phyloP scores from a whole-genome alignment of 2,113 vertebrate species.

The Felis chaus region DNA sequence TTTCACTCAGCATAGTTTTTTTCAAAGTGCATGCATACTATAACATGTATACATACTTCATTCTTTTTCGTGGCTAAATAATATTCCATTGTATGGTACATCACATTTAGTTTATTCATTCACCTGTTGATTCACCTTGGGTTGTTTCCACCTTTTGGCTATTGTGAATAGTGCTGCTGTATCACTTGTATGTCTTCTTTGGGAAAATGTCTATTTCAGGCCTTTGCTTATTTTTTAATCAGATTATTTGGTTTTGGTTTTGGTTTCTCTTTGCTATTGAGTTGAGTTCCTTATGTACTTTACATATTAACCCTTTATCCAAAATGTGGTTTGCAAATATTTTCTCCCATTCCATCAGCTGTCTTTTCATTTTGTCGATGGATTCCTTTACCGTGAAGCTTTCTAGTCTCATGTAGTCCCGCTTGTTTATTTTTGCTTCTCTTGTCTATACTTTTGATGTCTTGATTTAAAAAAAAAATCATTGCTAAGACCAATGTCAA shows the following conservation, averaged over 20 bases:
- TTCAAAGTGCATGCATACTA: neutral
- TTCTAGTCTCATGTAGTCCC: neutral
- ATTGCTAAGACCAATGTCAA: neutral
- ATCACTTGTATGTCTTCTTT: neutral
- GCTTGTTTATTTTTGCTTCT: neutral
- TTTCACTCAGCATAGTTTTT: neutral
- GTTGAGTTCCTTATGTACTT: neutral
- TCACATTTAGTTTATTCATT: neutral
- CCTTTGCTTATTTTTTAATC: neutral
- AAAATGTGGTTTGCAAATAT: neutral
- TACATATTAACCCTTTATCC: neutral
- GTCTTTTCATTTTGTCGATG: neutral
- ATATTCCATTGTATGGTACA: neutral
- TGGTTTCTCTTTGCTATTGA: neutral
- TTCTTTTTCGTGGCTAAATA: neutral
- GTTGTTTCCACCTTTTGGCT: neutral
- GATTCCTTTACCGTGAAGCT: neutral
- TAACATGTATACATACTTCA: neutral
- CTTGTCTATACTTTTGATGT: neutral
- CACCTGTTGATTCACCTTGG: too few species aligned
- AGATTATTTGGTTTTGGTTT: neutral
- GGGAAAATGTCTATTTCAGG: neutral
- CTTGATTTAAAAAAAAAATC: neutral
- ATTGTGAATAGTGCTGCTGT: neutral
- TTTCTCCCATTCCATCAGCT: neutral